phyloP scores from a whole-genome alignment of 1,140 invertebrate species.

The Hylaeus anthracinus region DNA sequence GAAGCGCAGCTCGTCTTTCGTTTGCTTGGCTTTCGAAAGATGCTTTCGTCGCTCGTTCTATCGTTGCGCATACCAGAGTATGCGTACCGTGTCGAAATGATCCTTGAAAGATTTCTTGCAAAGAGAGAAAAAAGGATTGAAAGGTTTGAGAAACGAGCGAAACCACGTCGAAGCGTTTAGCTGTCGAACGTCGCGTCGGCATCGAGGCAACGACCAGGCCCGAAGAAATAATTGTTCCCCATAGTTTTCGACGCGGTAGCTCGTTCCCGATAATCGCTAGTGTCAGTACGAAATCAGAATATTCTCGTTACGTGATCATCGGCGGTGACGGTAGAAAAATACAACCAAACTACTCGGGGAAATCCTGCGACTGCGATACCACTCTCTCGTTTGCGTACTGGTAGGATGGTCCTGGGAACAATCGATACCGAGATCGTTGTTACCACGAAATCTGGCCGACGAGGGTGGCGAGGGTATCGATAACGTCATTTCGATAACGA shows the following conservation, averaged over 20 bases:
- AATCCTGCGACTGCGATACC: constrained; percentile 5
- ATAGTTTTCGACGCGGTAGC: background rate
- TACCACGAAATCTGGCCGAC: constrained; percentile 34
- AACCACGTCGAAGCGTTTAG: background rate
- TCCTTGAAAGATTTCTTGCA: no score
- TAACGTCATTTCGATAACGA: constrained; percentile 56
- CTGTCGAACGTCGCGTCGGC: background rate
- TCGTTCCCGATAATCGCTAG: constrained; percentile 22
- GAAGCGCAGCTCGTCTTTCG: background rate
- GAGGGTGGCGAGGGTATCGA: constrained; percentile 48
- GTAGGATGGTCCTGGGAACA: constrained; percentile 6
- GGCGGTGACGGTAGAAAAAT: constrained; percentile 2
- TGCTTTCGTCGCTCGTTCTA: no score
- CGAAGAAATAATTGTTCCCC: constrained; percentile 14
- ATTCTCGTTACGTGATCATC: constrained; percentile 35
- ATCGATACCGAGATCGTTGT: constrained; percentile 39
- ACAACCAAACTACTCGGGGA: constrained; percentile 4
- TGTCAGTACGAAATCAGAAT: constrained; percentile 29
- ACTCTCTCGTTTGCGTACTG: background rate
- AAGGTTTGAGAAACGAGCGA: no score
- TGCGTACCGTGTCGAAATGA: no score
- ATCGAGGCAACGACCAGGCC: no score
- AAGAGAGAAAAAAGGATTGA: no score
- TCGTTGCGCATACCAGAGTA: no score
- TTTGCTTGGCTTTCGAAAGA: no score